Percentiles rank a stretch among this genome's conserved stretches.
Conservation (phyloP, 2,113 vertebrate species). For the Romanogobio albipinnatus region DNA sequence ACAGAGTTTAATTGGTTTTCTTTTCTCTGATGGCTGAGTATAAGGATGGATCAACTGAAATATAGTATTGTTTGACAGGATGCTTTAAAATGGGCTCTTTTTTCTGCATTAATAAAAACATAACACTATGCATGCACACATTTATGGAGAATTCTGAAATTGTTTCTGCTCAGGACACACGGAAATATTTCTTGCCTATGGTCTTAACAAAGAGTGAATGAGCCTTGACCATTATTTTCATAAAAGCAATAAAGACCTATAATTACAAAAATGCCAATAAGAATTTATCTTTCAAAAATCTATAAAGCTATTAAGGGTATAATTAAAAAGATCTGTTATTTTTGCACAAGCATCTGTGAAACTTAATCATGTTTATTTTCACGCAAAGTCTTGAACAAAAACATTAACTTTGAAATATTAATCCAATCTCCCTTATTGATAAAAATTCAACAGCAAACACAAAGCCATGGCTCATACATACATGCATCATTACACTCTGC, state of each 20-base stretch:
- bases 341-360: constrained; percentile 79
- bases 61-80: not conserved
- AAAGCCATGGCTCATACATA: constrained; percentile 72
- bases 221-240: constrained; percentile 83
- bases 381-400: constrained; percentile 79
- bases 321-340: constrained; percentile 85
- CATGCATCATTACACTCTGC: constrained; percentile 78
- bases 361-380: constrained; percentile 80
- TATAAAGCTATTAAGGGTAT: constrained; percentile 82
- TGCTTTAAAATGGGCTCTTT: not conserved
- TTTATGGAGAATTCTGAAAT: constrained; percentile 53
- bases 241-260: constrained; percentile 83
- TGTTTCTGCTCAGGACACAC: constrained; percentile 64
- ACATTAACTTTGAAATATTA: constrained; percentile 85
- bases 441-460: constrained; percentile 73
- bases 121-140: constrained; percentile 1
- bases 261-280: constrained; percentile 85
- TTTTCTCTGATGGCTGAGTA: not conserved
- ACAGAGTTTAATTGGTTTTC: constrained; percentile 31
- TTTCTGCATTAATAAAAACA: no score
- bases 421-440: constrained; percentile 81
- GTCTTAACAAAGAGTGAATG: constrained; percentile 75
- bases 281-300: constrained; percentile 84
- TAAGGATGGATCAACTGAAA: not conserved
- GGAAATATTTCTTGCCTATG: constrained; percentile 69